Conservation (phyloP, 2,113 vertebrate genomes). For the Chamaetylas fuelleborni region DNA sequence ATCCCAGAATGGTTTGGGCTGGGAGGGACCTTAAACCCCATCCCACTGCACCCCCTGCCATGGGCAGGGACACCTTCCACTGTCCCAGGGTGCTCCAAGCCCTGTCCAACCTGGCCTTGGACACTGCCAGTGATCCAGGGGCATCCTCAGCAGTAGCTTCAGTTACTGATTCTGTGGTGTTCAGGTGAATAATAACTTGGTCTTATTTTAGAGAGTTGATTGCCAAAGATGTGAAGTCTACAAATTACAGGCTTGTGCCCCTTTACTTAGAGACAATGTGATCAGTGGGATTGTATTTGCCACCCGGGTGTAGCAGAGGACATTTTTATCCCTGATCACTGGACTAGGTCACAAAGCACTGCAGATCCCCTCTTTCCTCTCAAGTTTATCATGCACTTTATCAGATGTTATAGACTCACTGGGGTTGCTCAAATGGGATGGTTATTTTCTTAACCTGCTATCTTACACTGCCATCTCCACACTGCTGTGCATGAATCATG, state of each 20-base stretch:
- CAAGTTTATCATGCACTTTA: neutral
- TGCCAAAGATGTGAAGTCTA: neutral
- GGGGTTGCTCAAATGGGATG: neutral
- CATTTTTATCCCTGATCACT: neutral
- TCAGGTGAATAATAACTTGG: neutral
- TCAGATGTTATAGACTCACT: neutral
- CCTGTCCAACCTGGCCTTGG: neutral
- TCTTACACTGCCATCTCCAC: neutral
- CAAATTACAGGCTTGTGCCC: neutral
- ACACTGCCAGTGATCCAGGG: neutral
- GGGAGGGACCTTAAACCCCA: neutral
- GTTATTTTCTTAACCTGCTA: constrained; percentile 28
- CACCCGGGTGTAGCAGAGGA: neutral
- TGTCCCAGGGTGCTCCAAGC: neutral
- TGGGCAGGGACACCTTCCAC: neutral
- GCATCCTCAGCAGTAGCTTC: neutral
- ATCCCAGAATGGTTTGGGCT: neutral
- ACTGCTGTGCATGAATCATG: neutral
- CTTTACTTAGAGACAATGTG: neutral
- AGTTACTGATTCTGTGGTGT: neutral
- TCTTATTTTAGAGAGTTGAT: neutral
- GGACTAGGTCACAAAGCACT: neutral
- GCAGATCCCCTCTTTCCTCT: neutral
- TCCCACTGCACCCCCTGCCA: neutral
- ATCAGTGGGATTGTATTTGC: neutral